phyloP scores from a whole-genome alignment of 2,113 vertebrate genomes.

The Ploceus nigricollis region DNA sequence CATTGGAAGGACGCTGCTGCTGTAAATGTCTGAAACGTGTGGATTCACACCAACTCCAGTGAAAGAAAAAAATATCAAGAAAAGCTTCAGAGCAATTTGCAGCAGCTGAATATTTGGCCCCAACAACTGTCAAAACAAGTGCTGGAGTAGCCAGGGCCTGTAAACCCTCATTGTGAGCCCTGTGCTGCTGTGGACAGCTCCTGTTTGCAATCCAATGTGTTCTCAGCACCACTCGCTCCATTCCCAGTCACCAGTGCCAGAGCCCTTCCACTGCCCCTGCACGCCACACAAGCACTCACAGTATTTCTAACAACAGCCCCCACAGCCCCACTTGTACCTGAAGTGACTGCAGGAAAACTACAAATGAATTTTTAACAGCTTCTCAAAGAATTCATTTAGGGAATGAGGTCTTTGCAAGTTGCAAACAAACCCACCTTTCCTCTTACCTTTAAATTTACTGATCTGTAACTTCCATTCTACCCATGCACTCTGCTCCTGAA shows the following conservation, averaged over 20 bases:
- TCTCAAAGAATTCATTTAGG: background rate
- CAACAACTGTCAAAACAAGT: background rate
- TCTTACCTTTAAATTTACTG: background rate
- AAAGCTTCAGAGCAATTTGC: background rate
- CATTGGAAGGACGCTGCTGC: background rate
- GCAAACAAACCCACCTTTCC: background rate
- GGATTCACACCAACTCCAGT: background rate
- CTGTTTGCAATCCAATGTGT: rapidly evolving
- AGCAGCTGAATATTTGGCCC: background rate
- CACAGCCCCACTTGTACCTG: background rate
- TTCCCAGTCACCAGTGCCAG: background rate
- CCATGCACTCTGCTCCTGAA: background rate
- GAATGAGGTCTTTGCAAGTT: background rate
- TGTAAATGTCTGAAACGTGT: background rate
- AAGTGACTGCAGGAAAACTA: background rate
- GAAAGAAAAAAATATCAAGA: background rate
- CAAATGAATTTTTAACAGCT: background rate
- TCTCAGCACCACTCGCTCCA: background rate
- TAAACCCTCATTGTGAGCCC: background rate
- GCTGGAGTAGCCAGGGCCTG: background rate
- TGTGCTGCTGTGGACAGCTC: background rate
- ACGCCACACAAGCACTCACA: background rate
- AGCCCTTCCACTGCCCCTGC: background rate
- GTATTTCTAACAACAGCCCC: background rate
- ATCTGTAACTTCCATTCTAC: background rate